These are phyloP conservation scores for Blastobasis adustella DNA, from an alignment of 2,888 invertebrate species.

Conservation along the genomic window DNA sequence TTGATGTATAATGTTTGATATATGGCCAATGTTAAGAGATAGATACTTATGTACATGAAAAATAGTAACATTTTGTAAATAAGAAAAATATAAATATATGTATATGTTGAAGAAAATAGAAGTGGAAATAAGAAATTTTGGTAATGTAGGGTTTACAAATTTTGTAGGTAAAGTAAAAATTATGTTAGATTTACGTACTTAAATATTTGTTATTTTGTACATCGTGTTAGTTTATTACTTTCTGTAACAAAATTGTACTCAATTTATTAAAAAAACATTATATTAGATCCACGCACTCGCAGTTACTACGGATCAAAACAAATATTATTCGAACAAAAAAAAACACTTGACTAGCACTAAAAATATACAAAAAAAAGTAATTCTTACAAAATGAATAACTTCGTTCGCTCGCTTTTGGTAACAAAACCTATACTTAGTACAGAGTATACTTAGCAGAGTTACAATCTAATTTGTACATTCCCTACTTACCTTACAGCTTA, in stretches of 20 bases:
- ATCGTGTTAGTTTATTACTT: not conserved
- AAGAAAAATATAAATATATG: not conserved
- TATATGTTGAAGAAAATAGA: not conserved
- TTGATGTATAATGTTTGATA: too few relatives aligned
- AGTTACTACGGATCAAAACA: too few relatives aligned
- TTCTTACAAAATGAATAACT: conserved; percentile 5
- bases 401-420: conserved; percentile 24
- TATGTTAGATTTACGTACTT: not conserved
- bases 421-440: conserved; percentile 5
- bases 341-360: conserved; percentile 51
- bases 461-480: conserved; percentile 1
- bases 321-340: not conserved
- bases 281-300: not conserved
- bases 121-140: not conserved
- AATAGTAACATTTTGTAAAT: not conserved
- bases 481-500: conserved; percentile 2
- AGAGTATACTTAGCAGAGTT: not conserved
- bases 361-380: conserved; percentile 17
- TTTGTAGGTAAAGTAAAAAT: not conserved
- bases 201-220: not conserved
- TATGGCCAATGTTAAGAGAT: too few relatives aligned
- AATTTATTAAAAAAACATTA: not conserved
- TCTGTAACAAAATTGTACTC: too few relatives aligned
- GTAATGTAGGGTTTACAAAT: not conserved
- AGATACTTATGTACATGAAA: too few relatives aligned